Evolutionary conservation across 2,113 vertebrate species (phyloP), one percentile per base, ranked within the genome.

Genomic region (Alosa alosa): DNA sequence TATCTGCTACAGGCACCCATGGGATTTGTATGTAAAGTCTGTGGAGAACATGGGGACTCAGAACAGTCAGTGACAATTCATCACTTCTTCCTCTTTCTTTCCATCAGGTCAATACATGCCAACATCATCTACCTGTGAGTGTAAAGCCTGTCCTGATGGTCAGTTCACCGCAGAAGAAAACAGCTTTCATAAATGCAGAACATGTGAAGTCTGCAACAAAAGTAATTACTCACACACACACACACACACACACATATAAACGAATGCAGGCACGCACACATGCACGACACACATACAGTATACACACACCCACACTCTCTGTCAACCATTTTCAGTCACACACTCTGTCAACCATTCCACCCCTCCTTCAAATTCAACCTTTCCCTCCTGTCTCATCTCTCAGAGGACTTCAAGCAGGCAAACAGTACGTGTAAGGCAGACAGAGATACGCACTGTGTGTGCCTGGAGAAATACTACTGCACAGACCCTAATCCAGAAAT

Each of bases 401-500:
- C 86, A 94, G 93, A 5, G 13, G 36, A 89, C 0, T 49, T 68
- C 55, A 49, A 0, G 49, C 84, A 0, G 0, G 31, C 31, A 31
- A 0, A 6, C 3, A 82, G 0, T 2, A 0, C 52, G 0, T 95
- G 95, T 39, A 45, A 36, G 6, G 0, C 83, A 6, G 0, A 83
- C 1, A 3, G 18, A n/a, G 10, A 95, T 88, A 84, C 84, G 0
- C 86, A 89, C 86, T 95, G 95, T 68, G 83, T 36, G 64, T 95
- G 95, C 86, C 0, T 1, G 47, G 0, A 1, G 0, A 93, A 92
- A 15, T 95, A 6, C 87, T 93, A 89, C 91, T 95, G 94, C 25
- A 6, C 0, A 0, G 0, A 86, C 0, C 0, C 0, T 3, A 49
- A 25, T 31, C 31, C 31, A 1, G 7, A 17, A 0, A 55, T 1